Evolutionary conservation across 2,888 invertebrate genomes (phyloP).

Genomic region (Platycheirus rosarum): DNA sequence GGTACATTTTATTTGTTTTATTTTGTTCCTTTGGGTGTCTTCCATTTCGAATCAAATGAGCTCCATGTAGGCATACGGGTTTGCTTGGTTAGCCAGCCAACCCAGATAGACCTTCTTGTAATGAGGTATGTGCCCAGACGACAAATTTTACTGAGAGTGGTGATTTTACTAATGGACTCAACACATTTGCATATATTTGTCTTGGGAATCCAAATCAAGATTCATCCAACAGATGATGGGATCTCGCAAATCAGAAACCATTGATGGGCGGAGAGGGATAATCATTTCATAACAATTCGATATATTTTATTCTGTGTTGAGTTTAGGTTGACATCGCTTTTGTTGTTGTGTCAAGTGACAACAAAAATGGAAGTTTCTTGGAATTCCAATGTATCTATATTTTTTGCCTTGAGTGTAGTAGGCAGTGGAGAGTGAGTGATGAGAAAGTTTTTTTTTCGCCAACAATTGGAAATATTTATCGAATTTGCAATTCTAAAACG

Average conservation of each 20-base stretch:
- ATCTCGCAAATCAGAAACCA: constrained; percentile 13
- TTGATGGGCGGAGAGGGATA: constrained; percentile 11
- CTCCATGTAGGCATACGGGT: constrained; percentile 60
- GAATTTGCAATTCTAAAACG: constrained; percentile 30
- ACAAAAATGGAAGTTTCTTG: neutral
- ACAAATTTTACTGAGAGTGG: constrained; percentile 62
- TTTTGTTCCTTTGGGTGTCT: constrained; percentile 25
- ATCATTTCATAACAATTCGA: neutral
- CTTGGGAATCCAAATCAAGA: neutral
- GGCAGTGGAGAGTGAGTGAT: neutral
- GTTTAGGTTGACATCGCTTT: neutral
- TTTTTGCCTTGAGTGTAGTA: neutral
- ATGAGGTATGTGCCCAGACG: constrained; percentile 37
- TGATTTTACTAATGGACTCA: constrained; percentile 51
- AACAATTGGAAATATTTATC: constrained; percentile 5
- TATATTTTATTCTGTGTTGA: neutral
- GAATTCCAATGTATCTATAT: neutral
- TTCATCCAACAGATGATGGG: constrained; percentile 7
- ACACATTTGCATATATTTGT: constrained; percentile 43
- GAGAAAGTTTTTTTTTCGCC: constrained; percentile 12
- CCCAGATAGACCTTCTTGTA: constrained; percentile 27
- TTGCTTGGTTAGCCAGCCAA: constrained; percentile 28
- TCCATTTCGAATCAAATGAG: constrained; percentile 17
- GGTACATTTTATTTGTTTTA: neutral
- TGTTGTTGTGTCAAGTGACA: neutral